Evolutionary conservation across 30 jellyfish, hydroid and myxozoan species (phyloP), one percentile per base, ranked within the genome.

Genomic region (Chrysaora quinquecirrha): DNA sequence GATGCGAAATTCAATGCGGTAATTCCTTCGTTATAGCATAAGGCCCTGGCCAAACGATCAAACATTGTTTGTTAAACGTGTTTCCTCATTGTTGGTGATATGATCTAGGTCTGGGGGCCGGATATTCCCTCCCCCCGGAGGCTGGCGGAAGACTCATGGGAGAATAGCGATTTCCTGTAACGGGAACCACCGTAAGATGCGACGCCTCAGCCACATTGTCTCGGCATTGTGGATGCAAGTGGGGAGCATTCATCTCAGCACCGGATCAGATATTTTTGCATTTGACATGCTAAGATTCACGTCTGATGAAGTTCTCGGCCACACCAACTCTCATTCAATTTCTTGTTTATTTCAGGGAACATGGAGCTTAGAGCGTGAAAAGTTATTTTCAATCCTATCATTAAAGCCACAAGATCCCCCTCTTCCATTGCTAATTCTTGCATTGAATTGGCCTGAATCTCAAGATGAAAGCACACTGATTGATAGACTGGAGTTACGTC

Each of bases 321-420:
- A n/a, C n/a, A n/a, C n/a, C n/a, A n/a, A n/a, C n/a, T n/a, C n/a
- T n/a, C n/a, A n/a, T n/a, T n/a, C n/a, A n/a, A 31, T 1, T 25
- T 23, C 0, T 23, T 31, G 50, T 21, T 31, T 28, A 1, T 29
- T 35, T 11, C 77, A 65, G 52, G 61, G 16, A 31, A 28, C 12
- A 0, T 65, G 48, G 0, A 28, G 3, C 21, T 28, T 19, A 28
- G 23, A 29, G 0, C 60, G 25, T 6, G 58, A 73, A 16, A 21
- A 27, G 35, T n/a, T 80, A 23, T 19, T 29, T 1, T 62, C 62
- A 22, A 30, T 66, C 27, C 14, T 80, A 6, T 18, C 77, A 4
- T 69, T 80, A 9, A 66, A 31, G 25, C 83, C 90, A 2, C 4
- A 30, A 0, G 20, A 0, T 21, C 90, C 90, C 6, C 29, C 83